Evolutionary conservation across 2,113 vertebrate genomes (phyloP), one percentile per base, ranked within the genome.

Genomic region (Sceloporus undulatus): DNA sequence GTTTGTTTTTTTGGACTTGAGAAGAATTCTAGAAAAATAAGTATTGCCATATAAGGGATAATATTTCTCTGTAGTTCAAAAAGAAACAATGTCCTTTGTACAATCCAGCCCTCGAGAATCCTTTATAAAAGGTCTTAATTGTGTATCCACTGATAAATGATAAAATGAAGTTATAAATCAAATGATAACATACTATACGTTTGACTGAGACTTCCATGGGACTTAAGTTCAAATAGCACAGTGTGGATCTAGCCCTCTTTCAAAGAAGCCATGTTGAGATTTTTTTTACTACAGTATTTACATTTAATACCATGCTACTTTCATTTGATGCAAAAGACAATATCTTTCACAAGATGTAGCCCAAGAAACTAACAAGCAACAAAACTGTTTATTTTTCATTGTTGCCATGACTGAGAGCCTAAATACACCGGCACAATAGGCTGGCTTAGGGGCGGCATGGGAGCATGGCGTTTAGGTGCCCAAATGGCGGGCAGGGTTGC

Each of bases 21-120:
- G 76, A 89, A 86, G 88, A 91, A 87, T 21, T 71, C 11, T 79
- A 54, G 59, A 86, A 34, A 34, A 79, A 79, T 9, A 25, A 38
- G 56, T 5, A 4, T 71, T 80, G 85, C 9, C n/a, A 59, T 19
- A 59, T 9, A 7, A 56, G 82, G 2, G 62, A 1, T 0, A 19
- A 25, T 23, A 0, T 2, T 0, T 85, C 82, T 3, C 14, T 86
- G 2, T 82, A 16, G 76, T 77, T 29, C 34, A 42, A 21, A 48
- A 29, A 65, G 14, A 10, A 19, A 80, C 9, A 29, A n/a, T 13
- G 29, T 76, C 2, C 1, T 42, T 85, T 48, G 25, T 77, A 59
- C 56, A 77, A 6, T 8, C 38, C 68, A 85, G 38, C 38, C 65
- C 42, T 68, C 16, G 4, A 9, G 19, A 25, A 29, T 62, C 38